These are phyloP conservation scores for Caranx ignobilis DNA, from an alignment of 2,113 vertebrate genomes.

Conservation along the genomic window DNA sequence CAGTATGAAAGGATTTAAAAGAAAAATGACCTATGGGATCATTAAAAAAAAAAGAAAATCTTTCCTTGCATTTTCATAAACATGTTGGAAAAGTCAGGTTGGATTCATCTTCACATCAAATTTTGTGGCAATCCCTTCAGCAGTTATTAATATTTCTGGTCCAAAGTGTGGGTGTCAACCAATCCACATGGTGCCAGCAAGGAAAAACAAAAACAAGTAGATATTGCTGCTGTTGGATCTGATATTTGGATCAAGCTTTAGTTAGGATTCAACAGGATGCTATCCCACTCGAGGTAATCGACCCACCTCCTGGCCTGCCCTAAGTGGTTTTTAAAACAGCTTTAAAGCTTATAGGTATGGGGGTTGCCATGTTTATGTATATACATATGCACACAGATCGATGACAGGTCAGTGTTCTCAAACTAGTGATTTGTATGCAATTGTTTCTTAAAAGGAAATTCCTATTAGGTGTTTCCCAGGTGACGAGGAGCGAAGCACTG, in stretches of 20 bases:
- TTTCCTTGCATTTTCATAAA: too few species aligned
- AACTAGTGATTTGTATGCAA: not conserved
- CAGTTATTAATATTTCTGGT: not conserved
- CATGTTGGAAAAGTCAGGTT: not conserved
- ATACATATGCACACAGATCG: not conserved
- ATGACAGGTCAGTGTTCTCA: not conserved
- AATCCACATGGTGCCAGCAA: not conserved
- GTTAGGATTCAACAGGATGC: not conserved
- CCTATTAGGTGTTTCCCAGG: not conserved
- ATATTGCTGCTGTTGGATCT: not conserved
- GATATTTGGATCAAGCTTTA: too few species aligned
- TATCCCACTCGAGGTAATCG: not conserved
- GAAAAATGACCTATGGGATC: too few species aligned
- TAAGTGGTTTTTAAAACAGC: not conserved
- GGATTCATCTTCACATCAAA: not conserved
- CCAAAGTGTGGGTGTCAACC: not conserved
- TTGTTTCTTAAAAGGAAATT: conserved; percentile 1
- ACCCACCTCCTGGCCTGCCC: not conserved
- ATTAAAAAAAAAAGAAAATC: too few species aligned
- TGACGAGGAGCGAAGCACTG: conserved; percentile 10
- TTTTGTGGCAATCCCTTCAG: not conserved
- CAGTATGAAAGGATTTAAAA: too few species aligned
- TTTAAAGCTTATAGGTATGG: not conserved
- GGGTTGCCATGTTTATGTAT: not conserved
- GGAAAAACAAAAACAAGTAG: not conserved